Percentiles rank a stretch among this genome's conserved stretches.
Conservation (phyloP, 2,888 invertebrate species). For the Epiblema foenella region DNA sequence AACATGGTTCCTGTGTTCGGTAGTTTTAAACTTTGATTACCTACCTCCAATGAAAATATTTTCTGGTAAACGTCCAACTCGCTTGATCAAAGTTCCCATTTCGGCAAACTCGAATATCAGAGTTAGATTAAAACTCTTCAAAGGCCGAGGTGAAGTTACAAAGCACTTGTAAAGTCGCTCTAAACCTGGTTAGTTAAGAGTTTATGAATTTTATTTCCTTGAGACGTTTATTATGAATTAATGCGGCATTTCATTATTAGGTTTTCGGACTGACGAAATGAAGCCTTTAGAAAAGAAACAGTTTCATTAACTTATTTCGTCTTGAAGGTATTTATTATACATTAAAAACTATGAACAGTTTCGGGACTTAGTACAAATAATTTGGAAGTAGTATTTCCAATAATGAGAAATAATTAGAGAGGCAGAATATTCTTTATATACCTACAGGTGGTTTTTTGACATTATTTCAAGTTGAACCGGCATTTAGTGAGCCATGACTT, state of each 20-base stretch:
- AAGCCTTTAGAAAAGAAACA: neutral
- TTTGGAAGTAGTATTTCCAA: too few relatives aligned
- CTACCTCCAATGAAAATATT: conserved; percentile 23
- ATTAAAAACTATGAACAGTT: neutral
- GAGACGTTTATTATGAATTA: conserved; percentile 28
- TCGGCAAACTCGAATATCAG: conserved; percentile 27
- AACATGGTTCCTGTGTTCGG: neutral
- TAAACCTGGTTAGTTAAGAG: conserved; percentile 35
- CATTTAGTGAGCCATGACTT: too few relatives aligned
- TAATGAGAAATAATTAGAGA: too few relatives aligned
- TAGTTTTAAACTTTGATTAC: conserved; percentile 27
- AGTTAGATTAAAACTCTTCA: conserved; percentile 36
- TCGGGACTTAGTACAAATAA: neutral
- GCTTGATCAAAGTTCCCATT: conserved; percentile 32
- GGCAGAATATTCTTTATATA: too few relatives aligned
- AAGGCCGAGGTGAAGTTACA: conserved; percentile 31
- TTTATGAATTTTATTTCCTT: conserved; percentile 37
- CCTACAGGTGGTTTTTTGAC: too few relatives aligned
- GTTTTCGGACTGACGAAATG: neutral
- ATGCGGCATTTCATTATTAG: conserved; percentile 5
- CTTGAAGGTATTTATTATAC: neutral
- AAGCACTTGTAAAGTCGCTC: conserved; percentile 25
- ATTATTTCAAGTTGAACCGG: too few relatives aligned
- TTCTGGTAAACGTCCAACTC: conserved; percentile 27
- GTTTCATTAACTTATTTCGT: neutral